Evolutionary conservation across 1,140 invertebrate species (phyloP).

Genomic region (Sarcophaga bullata): DNA sequence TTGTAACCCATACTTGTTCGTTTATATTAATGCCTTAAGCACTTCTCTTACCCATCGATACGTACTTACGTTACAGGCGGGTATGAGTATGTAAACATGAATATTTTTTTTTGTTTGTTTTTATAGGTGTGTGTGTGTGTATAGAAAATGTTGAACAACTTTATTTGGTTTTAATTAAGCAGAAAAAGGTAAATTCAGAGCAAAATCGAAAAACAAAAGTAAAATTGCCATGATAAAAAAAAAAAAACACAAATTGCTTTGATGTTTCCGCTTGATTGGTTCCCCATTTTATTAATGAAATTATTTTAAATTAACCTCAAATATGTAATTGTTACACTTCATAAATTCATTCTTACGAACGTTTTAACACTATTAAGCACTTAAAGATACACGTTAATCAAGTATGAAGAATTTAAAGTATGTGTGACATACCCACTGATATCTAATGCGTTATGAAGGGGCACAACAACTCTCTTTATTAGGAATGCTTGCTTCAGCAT

Average conservation of each 20-base stretch:
- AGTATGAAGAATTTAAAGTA: too few species aligned
- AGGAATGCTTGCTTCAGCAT: background rate
- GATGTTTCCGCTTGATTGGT: constrained; percentile 1
- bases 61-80: too few species aligned
- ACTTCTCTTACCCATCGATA: too few species aligned
- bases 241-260: background rate
- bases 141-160: background rate
- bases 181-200: background rate
- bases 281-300: background rate
- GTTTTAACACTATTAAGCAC: background rate
- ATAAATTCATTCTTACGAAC: background rate
- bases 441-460: too few species aligned
- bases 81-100: background rate
- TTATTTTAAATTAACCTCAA: constrained; percentile 11
- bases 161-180: constrained; percentile 1
- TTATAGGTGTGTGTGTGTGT: background rate
- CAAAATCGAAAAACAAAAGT: background rate
- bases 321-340: background rate
- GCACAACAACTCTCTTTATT: too few species aligned
- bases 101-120: background rate
- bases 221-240: background rate
- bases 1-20: too few species aligned
- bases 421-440: too few species aligned
- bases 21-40: too few species aligned
- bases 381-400: too few species aligned